Evolutionary conservation across 30 jellyfish, hydroid and myxozoan species (phyloP).

Genomic region (Pseudorhiza aurosa): DNA sequence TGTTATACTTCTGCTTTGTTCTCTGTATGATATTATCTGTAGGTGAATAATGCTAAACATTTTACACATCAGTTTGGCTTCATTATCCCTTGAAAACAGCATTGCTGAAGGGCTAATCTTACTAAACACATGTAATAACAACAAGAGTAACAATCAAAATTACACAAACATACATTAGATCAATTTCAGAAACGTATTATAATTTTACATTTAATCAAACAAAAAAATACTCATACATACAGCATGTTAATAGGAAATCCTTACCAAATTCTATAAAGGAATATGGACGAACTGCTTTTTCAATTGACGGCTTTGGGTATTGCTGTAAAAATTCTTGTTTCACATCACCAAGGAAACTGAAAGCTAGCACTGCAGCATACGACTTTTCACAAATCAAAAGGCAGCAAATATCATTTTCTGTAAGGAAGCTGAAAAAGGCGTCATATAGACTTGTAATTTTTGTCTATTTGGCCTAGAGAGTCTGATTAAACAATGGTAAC

Average conservation of each 20-base stretch:
- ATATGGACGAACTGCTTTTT: constrained; percentile 88
- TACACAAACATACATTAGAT: too few species aligned
- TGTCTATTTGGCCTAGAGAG: too few species aligned
- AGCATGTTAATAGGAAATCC: background rate
- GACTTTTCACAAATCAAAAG: constrained; percentile 81
- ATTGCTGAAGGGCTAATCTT: too few species aligned
- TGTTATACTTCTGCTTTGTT: constrained; percentile 89
- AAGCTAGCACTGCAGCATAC: constrained; percentile 89
- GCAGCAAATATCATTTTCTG: constrained; percentile 89
- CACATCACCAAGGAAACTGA: constrained; percentile 86
- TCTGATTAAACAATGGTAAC: too few species aligned
- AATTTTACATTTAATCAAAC: too few species aligned
- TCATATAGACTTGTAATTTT: too few species aligned
- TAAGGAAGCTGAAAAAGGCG: constrained; percentile 60
- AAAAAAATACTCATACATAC: background rate
- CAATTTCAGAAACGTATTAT: too few species aligned
- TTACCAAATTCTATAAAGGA: constrained; percentile 95
- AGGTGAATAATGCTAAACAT: too few species aligned
- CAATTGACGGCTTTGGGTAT: constrained; percentile 74
- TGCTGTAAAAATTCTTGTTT: constrained; percentile 81
- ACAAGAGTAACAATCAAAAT: too few species aligned
- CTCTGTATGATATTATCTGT: constrained; percentile 81
- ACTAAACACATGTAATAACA: too few species aligned
- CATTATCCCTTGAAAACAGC: too few species aligned
- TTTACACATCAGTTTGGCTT: too few species aligned